A percentile compares a stretch with the other conserved stretches of the same genome.
Evolutionary conservation across 2,888 invertebrate species (phyloP).

Genomic region (Drosophila pseudotalamancana): DNA sequence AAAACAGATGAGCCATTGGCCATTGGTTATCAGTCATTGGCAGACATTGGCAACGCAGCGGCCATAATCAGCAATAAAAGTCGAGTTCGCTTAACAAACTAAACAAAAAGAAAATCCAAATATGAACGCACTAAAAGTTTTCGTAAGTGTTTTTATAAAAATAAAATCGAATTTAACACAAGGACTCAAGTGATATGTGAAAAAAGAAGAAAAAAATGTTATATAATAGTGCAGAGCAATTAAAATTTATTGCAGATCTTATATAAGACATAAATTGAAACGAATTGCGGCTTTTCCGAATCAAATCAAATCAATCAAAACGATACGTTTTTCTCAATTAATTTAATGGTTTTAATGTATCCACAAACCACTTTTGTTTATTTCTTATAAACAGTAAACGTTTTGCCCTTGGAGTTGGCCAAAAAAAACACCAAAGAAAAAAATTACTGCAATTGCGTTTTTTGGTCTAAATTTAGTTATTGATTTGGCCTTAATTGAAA

Average conservation of each 20-base stretch:
- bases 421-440: background rate
- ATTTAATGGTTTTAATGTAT: background rate
- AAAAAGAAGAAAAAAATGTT: background rate
- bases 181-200: conserved; percentile 25
- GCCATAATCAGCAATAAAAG: conserved; percentile 43
- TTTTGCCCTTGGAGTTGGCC: conserved; percentile 7
- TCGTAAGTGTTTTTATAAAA: conserved; percentile 77
- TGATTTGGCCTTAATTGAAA: conserved; percentile 9
- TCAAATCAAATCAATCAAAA: background rate
- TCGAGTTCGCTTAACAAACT: conserved; percentile 20
- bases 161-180: background rate
- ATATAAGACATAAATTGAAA: background rate
- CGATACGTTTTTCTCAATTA: background rate
- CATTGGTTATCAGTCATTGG: conserved; percentile 82
- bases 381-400: background rate
- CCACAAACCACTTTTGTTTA: background rate
- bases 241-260: background rate
- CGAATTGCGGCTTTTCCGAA: background rate
- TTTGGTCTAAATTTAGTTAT: background rate
- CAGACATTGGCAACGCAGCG: conserved; percentile 80
- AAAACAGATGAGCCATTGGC: conserved; percentile 82
- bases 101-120: conserved; percentile 42
- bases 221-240: conserved; percentile 8
- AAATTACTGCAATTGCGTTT: background rate
- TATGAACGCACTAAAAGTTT: conserved; percentile 81